A percentile compares a stretch with the other conserved stretches of the same genome.
Conservation (phyloP, 2,888 invertebrate genomes). For the Seira sanloemensis region DNA sequence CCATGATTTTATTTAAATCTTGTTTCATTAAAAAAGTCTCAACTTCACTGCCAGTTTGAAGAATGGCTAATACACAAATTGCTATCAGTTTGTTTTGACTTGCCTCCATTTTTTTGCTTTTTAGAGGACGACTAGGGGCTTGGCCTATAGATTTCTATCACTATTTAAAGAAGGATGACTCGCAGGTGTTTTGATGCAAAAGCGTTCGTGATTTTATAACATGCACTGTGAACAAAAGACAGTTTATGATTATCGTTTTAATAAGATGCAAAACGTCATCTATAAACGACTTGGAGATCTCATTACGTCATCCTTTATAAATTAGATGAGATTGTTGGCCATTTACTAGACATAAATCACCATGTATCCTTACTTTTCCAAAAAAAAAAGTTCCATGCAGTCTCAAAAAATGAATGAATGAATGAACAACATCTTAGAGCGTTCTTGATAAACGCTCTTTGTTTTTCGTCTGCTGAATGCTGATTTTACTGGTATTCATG, state of each 20-base stretch:
- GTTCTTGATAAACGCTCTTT: conserved; percentile 5
- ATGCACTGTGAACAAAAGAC: neutral
- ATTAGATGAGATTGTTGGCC: neutral
- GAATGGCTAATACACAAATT: neutral
- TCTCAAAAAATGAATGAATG: too few relatives aligned
- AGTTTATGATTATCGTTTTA: conserved; percentile 9
- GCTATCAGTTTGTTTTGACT: neutral
- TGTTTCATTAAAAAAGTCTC: neutral
- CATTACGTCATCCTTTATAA: conserved; percentile 16
- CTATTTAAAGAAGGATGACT: neutral
- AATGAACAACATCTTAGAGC: too few relatives aligned
- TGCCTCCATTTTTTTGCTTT: neutral
- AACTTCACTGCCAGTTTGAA: neutral
- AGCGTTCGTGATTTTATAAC: conserved; percentile 7
- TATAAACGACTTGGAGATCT: neutral
- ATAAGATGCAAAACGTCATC: neutral
- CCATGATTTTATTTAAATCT: neutral
- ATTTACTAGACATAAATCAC: neutral
- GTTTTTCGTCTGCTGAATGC: neutral
- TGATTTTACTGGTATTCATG: too few relatives aligned
- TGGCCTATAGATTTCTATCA: conserved; percentile 15
- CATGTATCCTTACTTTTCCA: neutral
- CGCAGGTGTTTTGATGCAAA: neutral
- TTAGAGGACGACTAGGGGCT: conserved; percentile 34
- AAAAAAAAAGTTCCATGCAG: neutral